A percentile compares a stretch with the other conserved stretches of the same genome.
These are phyloP conservation scores for Oryzias celebensis DNA, from an alignment of 2,113 vertebrate genomes.

Conservation along the genomic window DNA sequence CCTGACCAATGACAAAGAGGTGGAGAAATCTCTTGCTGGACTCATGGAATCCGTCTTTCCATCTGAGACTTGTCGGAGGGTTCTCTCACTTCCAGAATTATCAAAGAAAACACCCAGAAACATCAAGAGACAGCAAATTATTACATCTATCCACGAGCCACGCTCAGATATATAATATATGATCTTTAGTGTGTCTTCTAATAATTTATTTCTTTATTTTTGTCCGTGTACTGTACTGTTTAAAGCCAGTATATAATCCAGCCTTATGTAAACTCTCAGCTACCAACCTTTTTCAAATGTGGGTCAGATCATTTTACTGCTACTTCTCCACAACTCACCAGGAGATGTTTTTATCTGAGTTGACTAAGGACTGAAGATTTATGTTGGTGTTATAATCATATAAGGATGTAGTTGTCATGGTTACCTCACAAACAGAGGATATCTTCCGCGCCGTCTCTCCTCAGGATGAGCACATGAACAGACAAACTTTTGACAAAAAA, in stretches of 20 bases:
- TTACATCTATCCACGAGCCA: slow-evolving; percentile 62
- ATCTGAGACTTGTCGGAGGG: slow-evolving; percentile 9
- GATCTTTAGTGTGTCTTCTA: slow-evolving; percentile 63
- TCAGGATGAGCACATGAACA: slow-evolving; percentile 63
- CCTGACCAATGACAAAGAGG: neutral
- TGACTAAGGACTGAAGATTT: slow-evolving; percentile 21
- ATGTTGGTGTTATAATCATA: slow-evolving; percentile 44
- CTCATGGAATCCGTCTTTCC: slow-evolving; percentile 26
- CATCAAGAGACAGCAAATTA: slow-evolving; percentile 34
- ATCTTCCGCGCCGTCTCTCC: slow-evolving; percentile 42
- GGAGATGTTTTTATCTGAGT: slow-evolving; percentile 15
- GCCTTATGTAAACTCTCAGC: slow-evolving; percentile 67
- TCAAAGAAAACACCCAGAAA: slow-evolving; percentile 14
- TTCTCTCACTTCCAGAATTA: slow-evolving; percentile 40
- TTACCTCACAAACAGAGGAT: slow-evolving; percentile 43
- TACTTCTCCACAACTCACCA: slow-evolving; percentile 13
- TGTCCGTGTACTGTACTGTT: slow-evolving; percentile 67
- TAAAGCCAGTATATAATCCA: slow-evolving; percentile 56
- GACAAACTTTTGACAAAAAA: slow-evolving; percentile 37
- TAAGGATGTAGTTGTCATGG: slow-evolving; percentile 49
- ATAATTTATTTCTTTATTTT: slow-evolving; percentile 73
- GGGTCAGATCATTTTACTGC: slow-evolving; percentile 53
- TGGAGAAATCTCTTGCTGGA: slow-evolving; percentile 6
- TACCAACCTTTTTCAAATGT: slow-evolving; percentile 64
- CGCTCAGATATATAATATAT: slow-evolving; percentile 65